Base-by-base conservation (phyloP, 2,797 vertebrate species). In the Kryptolebias ocellatus region DNA sequence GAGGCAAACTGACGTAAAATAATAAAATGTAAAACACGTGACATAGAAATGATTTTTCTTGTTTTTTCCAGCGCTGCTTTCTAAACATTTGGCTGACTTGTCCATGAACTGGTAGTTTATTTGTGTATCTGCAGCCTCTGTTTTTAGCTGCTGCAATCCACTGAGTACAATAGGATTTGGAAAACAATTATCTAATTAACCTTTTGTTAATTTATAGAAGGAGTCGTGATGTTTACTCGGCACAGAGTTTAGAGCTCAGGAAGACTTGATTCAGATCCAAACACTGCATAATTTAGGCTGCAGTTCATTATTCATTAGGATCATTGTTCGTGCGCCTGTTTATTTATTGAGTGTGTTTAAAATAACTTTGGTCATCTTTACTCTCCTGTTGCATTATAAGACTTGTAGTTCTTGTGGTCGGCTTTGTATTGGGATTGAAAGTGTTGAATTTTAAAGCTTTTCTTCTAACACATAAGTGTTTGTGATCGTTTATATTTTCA, bases 81-180 rank as follows among this genome's bases (percentile, higher is more conserved):
- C 7, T 12, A 10, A 29, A 29, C 15, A 17, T 53, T 57, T 49
- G 1, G 61, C 4, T 52, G 34, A 24, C n/a, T 53, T 57, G 44
- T 7, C 11, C 11, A 17, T 52, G 11, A 28, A 46, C 2, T 39
- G 15, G 3, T 31, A 11, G 10, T 15, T 39, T 6, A 5, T 60
- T n/a, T 44, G 1, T 67, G 24, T 29, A 42, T 8, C 42, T 10
- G n/a, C 39, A 60, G 15, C 27, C 39, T 49, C 27, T 24, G 20
- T 24, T 24, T 24, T 24, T 24, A 24, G 20, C 52, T 42, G 17
- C 15, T 67, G 1, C 62, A 76, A 61, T 76, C 55, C 53, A 64
- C 49, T 67, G 53, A 67, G 57, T 15, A 67, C 68, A 76, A 47
- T 53, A 55, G 56, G 77, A 79, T 76, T 68, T 63, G 2, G 64